Base-by-base conservation (phyloP, 2,113 vertebrate species). In the Indicator maculatus region DNA sequence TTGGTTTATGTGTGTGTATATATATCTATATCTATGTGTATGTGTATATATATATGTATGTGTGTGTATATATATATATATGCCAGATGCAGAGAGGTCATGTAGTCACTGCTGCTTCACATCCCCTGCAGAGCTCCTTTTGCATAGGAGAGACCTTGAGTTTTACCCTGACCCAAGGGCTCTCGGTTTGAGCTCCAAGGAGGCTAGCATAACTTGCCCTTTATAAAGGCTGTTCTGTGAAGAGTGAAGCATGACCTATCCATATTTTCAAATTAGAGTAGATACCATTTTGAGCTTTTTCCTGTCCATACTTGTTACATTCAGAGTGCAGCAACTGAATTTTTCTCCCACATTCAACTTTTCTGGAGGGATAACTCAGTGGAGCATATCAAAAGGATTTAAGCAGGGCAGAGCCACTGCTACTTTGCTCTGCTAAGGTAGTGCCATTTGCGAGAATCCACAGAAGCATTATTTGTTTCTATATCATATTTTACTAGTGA, bases 41-140 rank as follows among this genome's bases (percentile, higher is more conserved):
- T 36, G 41, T 36, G 36, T 36, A 44, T 16, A 44, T 16, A 44
- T 44, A 44, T 41, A 41, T 41, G 15, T 41, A 36, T 36, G 41
- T 36, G 7, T 36, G 36, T 36, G 36, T 36, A 8, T 36, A 36
- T 41, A 41, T 41, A 41, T 41, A 44, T 16, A 16, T 16, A 44
- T 16, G n/a, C 36, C 67, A 27, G 11, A 16, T 1, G 4, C 27
- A 67, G 36, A 66, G 31, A 64, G 21, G 50, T 60, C 59, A 19
- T 0, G 0, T 16, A 45, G 15, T 47, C 15, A 27, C 18, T 74
- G 24, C 36, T 65, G n/a, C 47, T 67, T 81, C 53, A 52, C 31
- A 47, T 18, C 4, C 16, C 21, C 5, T 59, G n/a, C 45, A 74
- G 36, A 76, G 55, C 17, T 73, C 7, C 23, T 27, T 83, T 69